Percentiles rank a stretch among this genome's conserved stretches.
These are phyloP conservation scores for Dicentrarchus labrax DNA, from an alignment of 2,113 vertebrate species.

Conservation along the genomic window DNA sequence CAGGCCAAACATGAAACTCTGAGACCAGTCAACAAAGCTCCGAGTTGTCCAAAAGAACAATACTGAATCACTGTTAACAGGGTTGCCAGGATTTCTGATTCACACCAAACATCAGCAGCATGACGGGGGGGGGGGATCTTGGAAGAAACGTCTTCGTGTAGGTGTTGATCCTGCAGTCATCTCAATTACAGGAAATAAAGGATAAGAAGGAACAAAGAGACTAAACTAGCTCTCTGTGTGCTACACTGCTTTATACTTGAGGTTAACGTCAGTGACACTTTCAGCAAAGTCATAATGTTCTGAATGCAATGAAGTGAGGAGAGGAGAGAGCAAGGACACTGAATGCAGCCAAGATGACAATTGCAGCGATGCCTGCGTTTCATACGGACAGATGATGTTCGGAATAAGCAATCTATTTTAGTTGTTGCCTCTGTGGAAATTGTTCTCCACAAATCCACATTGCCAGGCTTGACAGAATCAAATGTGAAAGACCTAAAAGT, in stretches of 20 bases:
- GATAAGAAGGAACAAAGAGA: conserved; percentile 23
- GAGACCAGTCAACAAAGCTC: conserved; percentile 30
- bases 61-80: not conserved
- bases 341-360: conserved; percentile 25
- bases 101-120: conserved; percentile 18
- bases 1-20: conserved; percentile 40
- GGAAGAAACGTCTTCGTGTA: not conserved
- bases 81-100: conserved; percentile 22
- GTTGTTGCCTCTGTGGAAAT: not conserved
- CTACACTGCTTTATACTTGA: conserved; percentile 49
- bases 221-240: not conserved
- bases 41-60: conserved; percentile 21
- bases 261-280: conserved; percentile 56
- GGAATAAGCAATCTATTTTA: conserved; percentile 20
- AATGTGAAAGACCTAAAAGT: not conserved
- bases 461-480: not conserved
- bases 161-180: not conserved
- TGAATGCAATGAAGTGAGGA: conserved; percentile 72
- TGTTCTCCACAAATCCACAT: not conserved
- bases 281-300: conserved; percentile 69
- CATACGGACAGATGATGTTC: conserved; percentile 38
- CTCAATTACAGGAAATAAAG: not conserved
- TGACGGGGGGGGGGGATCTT: not conserved
- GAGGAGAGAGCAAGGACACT: conserved; percentile 65
- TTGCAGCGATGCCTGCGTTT: conserved; percentile 2